phyloP scores from a whole-genome alignment of 1,140 invertebrate genomes.

The Pectinophora gossypiella region DNA sequence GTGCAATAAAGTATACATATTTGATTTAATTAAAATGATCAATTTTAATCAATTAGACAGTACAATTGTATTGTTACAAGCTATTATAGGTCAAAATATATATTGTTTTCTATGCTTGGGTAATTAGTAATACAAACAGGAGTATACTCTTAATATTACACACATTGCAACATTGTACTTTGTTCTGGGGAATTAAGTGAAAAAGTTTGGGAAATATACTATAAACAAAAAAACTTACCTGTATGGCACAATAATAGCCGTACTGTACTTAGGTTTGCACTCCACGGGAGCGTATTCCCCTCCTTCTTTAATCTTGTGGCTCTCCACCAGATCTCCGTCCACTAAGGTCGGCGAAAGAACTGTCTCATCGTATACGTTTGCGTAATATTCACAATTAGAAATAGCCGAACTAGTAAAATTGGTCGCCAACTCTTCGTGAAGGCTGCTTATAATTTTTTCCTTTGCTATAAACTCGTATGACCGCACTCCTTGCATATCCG shows the following conservation, averaged over 20 bases:
- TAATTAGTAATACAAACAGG: too few relatives aligned
- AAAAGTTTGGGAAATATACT: too few relatives aligned
- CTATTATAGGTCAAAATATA: too few relatives aligned
- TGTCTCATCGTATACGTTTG: constrained; percentile 25
- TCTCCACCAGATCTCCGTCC: constrained; percentile 50
- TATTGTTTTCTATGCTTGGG: too few relatives aligned
- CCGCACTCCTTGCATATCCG: neutral
- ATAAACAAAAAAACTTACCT: constrained; percentile 43
- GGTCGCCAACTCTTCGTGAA: constrained; percentile 33
- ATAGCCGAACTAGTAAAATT: constrained; percentile 51
- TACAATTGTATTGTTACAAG: too few relatives aligned
- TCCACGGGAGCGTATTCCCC: constrained; percentile 52
- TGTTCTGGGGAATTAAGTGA: too few relatives aligned
- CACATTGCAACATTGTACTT: too few relatives aligned
- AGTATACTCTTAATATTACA: too few relatives aligned
- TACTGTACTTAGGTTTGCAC: constrained; percentile 62
- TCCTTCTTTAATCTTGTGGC: constrained; percentile 52
- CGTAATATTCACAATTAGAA: constrained; percentile 51
- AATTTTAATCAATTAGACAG: too few relatives aligned
- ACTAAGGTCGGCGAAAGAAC: constrained; percentile 37
- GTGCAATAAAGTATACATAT: too few relatives aligned
- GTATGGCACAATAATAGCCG: constrained; percentile 68
- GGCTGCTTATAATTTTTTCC: constrained; percentile 41
- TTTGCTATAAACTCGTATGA: constrained; percentile 49
- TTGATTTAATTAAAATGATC: too few relatives aligned